A percentile compares a stretch with the other conserved stretches of the same genome.
These are phyloP conservation scores for Spisula subtruncata DNA, from an alignment of 2,888 invertebrate species.

Conservation along the genomic window DNA sequence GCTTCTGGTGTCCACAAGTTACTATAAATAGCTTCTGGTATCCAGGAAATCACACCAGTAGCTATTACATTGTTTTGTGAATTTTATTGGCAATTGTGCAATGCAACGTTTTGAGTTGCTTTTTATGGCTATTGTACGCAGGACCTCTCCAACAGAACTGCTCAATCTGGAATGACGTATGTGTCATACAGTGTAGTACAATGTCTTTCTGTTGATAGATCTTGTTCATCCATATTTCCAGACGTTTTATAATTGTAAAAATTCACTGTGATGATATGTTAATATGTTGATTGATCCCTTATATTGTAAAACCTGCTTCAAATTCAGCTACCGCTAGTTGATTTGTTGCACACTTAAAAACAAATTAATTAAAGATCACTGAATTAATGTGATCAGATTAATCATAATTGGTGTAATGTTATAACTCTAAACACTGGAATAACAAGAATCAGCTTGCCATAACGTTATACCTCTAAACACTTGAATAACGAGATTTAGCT, in stretches of 20 bases:
- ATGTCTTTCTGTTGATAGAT: conserved; percentile 2
- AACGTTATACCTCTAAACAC: too few species aligned
- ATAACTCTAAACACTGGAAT: too few species aligned
- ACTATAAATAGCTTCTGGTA: background rate
- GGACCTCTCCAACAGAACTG: background rate
- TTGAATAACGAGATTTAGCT: too few species aligned
- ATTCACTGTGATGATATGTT: background rate
- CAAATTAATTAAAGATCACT: too few species aligned
- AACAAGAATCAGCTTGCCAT: too few species aligned
- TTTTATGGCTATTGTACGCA: background rate
- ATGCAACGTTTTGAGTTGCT: background rate
- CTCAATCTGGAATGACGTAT: background rate
- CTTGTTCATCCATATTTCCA: background rate
- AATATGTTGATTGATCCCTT: background rate
- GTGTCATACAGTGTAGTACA: background rate
- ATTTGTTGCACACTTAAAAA: too few species aligned
- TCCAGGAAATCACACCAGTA: background rate
- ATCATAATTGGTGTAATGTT: too few species aligned
- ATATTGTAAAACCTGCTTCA: too few species aligned
- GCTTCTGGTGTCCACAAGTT: background rate
- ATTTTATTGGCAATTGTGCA: conserved; percentile 19
- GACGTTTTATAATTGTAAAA: background rate
- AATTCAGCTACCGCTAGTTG: too few species aligned
- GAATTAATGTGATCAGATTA: too few species aligned
- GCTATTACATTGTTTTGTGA: background rate